These are phyloP conservation scores for Taphrorychus bicolor DNA, from an alignment of 2,888 invertebrate genomes.

Conservation along the genomic window DNA sequence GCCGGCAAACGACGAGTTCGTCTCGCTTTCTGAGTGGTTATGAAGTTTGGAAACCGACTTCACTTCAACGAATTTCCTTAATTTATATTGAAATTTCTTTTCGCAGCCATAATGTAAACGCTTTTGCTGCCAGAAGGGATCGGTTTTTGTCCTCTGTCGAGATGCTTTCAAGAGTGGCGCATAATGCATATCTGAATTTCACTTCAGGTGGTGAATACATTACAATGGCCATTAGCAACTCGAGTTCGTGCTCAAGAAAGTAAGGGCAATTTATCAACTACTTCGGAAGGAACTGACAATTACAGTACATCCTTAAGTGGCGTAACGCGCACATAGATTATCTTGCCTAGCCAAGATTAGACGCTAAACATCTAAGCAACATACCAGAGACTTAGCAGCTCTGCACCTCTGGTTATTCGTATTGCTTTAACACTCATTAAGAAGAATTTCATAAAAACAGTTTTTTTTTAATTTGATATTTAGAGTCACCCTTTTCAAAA, in stretches of 20 bases:
- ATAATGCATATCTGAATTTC: constrained; percentile 9
- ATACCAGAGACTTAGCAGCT: neutral
- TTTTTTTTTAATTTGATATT: too few species aligned
- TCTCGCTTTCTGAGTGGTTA: neutral
- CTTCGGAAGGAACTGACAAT: constrained; percentile 29
- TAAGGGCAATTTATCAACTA: constrained; percentile 26
- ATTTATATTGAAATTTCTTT: neutral
- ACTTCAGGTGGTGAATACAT: constrained; percentile 17
- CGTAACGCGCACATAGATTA: constrained; percentile 15
- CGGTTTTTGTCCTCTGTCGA: neutral
- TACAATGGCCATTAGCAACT: constrained; percentile 13
- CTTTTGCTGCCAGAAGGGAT: neutral
- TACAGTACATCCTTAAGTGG: constrained; percentile 26
- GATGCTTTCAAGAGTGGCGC: neutral
- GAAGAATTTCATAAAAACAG: too few species aligned
- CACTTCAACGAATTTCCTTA: neutral
- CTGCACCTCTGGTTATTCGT: too few species aligned
- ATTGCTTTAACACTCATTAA: too few species aligned
- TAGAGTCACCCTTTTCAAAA: too few species aligned
- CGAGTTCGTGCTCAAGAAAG: constrained; percentile 5
- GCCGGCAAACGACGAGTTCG: neutral
- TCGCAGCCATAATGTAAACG: neutral
- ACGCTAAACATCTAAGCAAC: neutral
- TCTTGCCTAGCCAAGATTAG: neutral
- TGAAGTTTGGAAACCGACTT: neutral